phyloP scores from a whole-genome alignment of 2,797 vertebrate genomes.

The Syngnathus rostellatus region DNA sequence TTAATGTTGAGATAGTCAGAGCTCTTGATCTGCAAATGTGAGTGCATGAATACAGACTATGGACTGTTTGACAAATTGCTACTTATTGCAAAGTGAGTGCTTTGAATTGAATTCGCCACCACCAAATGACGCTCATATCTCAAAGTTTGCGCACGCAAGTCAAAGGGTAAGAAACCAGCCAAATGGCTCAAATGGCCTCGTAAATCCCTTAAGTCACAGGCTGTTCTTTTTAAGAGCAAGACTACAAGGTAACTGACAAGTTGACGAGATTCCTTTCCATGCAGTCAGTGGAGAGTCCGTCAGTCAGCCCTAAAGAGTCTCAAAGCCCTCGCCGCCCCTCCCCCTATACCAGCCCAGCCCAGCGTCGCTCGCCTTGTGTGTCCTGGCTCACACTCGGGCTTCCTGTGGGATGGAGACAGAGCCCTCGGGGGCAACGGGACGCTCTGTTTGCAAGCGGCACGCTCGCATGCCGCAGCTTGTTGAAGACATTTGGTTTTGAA shows the following conservation, averaged over 20 bases:
- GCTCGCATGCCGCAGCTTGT: constrained; percentile 63
- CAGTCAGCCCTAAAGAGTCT: neutral
- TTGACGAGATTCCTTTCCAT: neutral
- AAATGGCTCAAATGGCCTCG: neutral
- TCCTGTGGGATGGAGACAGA: constrained; percentile 58
- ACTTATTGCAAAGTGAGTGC: neutral
- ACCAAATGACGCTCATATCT: neutral
- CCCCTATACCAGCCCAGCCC: neutral
- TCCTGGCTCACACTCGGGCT: constrained; percentile 58
- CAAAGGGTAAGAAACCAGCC: neutral
- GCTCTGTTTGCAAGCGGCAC: constrained; percentile 49
- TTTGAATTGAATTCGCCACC: neutral
- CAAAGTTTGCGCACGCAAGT: neutral
- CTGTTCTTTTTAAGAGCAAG: neutral
- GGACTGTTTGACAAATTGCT: neutral
- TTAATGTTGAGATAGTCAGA: too few species aligned
- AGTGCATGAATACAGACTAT: too few species aligned
- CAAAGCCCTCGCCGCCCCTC: constrained; percentile 12
- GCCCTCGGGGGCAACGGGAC: constrained; percentile 53
- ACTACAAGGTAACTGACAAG: neutral
- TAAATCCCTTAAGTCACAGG: neutral
- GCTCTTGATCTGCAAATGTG: too few species aligned
- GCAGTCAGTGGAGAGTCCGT: constrained; percentile 10
- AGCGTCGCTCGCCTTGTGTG: constrained; percentile 46
- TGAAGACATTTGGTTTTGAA: constrained; percentile 43